Base-by-base conservation (phyloP, 1,140 invertebrate genomes). In the Pachypsylla venusta region DNA sequence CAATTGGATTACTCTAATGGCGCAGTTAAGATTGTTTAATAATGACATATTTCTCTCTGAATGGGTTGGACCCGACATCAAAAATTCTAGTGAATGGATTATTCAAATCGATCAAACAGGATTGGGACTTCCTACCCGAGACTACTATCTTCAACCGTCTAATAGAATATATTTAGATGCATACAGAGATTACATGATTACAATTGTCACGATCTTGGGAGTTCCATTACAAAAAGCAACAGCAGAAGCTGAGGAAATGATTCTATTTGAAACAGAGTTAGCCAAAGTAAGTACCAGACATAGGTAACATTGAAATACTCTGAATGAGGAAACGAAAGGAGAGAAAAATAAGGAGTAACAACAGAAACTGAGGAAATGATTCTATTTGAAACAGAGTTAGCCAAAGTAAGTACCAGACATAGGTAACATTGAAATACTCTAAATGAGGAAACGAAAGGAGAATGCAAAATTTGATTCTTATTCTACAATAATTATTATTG, bases 41-140 rank as follows among this genome's bases (percentile, higher is more conserved):
- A 90, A 90, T 62, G 85, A 91, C 63, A 82, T 87, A 48, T 71
- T 92, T 0, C 80, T 91, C 61, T 81, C 85, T 0, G 81, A 90
- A 68, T 89, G 85, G 83, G 83, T 93, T 42, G 86, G 85, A 13
- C 84, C 89, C 1, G 89, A 94, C 68, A 87, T 91, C 24, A 89
- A 89, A 67, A 89, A 93, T 72, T 89, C 89, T 1, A 80, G 88
- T 64, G 77, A 83, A 66, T 87, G 90, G 69, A 81, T 92, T 1
- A 86, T 93, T 63, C 88, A 92, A 73, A 79, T 93, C 63, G 89
- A 94, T 75, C 88, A 93, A 72, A 85, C 86, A 0, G 81, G 79
- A n/a, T 75, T 94, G 62, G 89, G 89, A 20, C 74, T 93, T 61
- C 89, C 89, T 12, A 87, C 85, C 13, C 76, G 85, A 56, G 88